Evolutionary conservation across 2,888 invertebrate species (phyloP).

Genomic region (Muschampia staudingeri): DNA sequence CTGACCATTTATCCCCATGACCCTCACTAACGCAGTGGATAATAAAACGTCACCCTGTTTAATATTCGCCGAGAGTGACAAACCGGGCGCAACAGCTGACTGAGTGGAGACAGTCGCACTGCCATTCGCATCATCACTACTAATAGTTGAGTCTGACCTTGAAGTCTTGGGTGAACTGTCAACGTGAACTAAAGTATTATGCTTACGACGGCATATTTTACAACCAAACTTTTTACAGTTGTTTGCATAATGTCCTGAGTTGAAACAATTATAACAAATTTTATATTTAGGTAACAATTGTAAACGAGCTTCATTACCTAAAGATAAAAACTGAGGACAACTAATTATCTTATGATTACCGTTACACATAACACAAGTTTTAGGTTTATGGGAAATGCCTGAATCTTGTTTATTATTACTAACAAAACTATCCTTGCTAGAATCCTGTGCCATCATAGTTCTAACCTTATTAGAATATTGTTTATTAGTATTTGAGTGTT

Average conservation of each 20-base stretch:
- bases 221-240: conserved; percentile 28
- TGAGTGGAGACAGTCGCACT: background rate
- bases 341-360: conserved; percentile 17
- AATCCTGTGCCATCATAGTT: conserved; percentile 3
- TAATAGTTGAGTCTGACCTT: background rate
- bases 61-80: background rate
- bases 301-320: conserved; percentile 17
- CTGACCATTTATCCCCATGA: background rate
- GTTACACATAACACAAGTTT: conserved; percentile 1
- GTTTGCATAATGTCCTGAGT: conserved; percentile 39
- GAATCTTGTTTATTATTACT: background rate
- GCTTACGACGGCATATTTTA: conserved; percentile 9
- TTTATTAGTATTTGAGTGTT: background rate
- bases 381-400: background rate
- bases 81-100: background rate
- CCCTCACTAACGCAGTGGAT: conserved; percentile 1
- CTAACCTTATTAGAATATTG: background rate
- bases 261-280: conserved; percentile 39
- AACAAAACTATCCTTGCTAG: background rate
- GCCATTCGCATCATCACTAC: background rate
- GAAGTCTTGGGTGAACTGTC: background rate
- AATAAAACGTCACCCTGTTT: background rate
- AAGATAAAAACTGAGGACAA: conserved; percentile 33
- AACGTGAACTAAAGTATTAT: background rate
- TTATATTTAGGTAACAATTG: conserved; percentile 34